phyloP scores from a whole-genome alignment of 1,140 invertebrate genomes.

The Euwallacea similis region DNA sequence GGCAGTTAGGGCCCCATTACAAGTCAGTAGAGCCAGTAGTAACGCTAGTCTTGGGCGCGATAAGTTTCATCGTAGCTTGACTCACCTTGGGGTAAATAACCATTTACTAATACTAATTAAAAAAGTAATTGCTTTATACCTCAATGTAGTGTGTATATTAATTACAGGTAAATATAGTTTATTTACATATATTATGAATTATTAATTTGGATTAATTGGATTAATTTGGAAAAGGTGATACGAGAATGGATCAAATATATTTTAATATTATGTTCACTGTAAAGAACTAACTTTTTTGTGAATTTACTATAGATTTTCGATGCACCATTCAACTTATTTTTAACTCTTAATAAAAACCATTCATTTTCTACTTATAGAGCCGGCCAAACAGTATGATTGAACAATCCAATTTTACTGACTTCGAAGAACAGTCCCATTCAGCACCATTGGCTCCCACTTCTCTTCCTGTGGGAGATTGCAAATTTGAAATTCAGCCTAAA shows the following conservation, averaged over 20 bases:
- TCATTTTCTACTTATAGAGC: constrained; percentile 48
- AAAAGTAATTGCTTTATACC: neutral
- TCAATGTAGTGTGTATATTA: neutral
- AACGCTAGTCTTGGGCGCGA: constrained; percentile 63
- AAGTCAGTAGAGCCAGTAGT: constrained; percentile 77
- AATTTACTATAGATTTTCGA: no score
- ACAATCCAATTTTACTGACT: constrained; percentile 54
- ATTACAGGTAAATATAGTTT: neutral
- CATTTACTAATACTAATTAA: neutral
- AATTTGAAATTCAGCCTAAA: constrained; percentile 58
- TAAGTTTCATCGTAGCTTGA: constrained; percentile 57
- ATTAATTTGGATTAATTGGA: no score
- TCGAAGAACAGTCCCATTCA: constrained; percentile 65
- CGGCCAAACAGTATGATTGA: constrained; percentile 59
- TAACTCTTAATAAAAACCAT: no score
- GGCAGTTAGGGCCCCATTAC: constrained; percentile 71
- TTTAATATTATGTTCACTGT: no score
- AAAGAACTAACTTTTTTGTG: no score
- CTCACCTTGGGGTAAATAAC: constrained; percentile 40
- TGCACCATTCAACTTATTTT: no score
- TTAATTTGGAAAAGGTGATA: no score
- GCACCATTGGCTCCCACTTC: constrained; percentile 57
- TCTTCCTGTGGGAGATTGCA: constrained; percentile 51
- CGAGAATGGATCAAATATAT: no score
- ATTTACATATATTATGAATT: neutral